Base-by-base conservation (phyloP, 2,888 invertebrate species). In the Hypomecis atomaria region DNA sequence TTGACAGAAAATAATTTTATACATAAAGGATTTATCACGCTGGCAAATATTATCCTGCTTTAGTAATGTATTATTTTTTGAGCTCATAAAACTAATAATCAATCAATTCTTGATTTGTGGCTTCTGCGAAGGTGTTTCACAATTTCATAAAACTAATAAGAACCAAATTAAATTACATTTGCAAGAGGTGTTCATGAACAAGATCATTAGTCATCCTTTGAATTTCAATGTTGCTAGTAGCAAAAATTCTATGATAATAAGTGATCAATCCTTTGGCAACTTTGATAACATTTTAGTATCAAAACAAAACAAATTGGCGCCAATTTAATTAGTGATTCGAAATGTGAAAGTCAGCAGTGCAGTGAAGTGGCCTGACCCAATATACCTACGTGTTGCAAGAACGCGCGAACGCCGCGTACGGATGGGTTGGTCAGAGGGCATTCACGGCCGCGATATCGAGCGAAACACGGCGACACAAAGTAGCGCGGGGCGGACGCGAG, bases 301-400 rank as follows among this genome's bases (percentile, higher is more conserved):
- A 64, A 62, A 62, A 66, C 69, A 67, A 60, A 58, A 60, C 54
- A 72, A 77, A 72, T 70, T 71, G 75, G 72, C 75, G 72, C 68
- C 72, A 73, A 72, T 73, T 75, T 71, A 60, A 62, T 13, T 5
- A 23, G 47, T 58, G 36, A 47, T 37, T 47, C 53, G 49, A 60
- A 79, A 79, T 81, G 83, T 84, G 85, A 85, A 84, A 86, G 84
- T 87, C 78, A 82, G 81, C 81, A 86, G 76, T 80, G 83, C 74
- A 82, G 65, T 75, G 73, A 61, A 59, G 67, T 74, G 72, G 65
- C 66, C 71, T 82, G 84, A 84, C 85, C 83, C 78, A 79, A 81
- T 81, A 78, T 73, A 72, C 67, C 71, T 72, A 71, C 69, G 77
- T 82, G 79, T 82, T 78, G 85, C 82, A 85, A 84, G 69, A 68